Conservation (phyloP, 2,888 invertebrate genomes). For the Habrosyne pyritoides region DNA sequence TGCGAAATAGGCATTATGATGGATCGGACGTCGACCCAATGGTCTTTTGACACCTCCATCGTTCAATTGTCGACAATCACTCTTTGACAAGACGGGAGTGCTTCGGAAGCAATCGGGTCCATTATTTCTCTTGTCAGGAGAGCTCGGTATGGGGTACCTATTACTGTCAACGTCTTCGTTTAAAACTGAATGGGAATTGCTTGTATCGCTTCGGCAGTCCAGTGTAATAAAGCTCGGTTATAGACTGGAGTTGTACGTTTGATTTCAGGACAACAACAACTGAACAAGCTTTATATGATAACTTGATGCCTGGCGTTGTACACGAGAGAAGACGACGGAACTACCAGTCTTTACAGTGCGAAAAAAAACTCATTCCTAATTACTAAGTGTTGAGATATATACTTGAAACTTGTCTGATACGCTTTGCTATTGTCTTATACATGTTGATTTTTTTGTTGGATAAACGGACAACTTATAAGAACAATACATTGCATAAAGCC, state of each 20-base stretch:
- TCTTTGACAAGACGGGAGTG: constrained; percentile 67
- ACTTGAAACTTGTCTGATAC: too few relatives aligned
- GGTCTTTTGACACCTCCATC: constrained; percentile 76
- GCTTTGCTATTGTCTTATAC: neutral
- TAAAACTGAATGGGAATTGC: neutral
- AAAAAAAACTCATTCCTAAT: too few relatives aligned
- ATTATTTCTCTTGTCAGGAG: constrained; percentile 66
- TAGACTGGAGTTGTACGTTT: too few relatives aligned
- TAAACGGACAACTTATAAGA: neutral
- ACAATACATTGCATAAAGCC: constrained; percentile 23
- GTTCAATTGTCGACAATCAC: constrained; percentile 75
- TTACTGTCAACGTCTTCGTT: neutral
- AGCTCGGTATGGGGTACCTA: constrained; percentile 21
- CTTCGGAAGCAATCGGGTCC: constrained; percentile 63
- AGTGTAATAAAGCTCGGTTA: too few relatives aligned
- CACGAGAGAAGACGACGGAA: too few relatives aligned
- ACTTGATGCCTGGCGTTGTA: too few relatives aligned
- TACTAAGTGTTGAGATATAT: too few relatives aligned
- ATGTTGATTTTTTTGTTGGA: neutral
- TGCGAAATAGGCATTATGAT: constrained; percentile 69
- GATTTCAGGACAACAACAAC: too few relatives aligned
- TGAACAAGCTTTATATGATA: too few relatives aligned
- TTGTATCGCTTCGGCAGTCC: neutral
- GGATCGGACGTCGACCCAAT: constrained; percentile 71
- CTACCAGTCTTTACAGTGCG: too few relatives aligned